phyloP scores from a whole-genome alignment of 2,797 vertebrate species.

The Chiloscyllium punctatum region DNA sequence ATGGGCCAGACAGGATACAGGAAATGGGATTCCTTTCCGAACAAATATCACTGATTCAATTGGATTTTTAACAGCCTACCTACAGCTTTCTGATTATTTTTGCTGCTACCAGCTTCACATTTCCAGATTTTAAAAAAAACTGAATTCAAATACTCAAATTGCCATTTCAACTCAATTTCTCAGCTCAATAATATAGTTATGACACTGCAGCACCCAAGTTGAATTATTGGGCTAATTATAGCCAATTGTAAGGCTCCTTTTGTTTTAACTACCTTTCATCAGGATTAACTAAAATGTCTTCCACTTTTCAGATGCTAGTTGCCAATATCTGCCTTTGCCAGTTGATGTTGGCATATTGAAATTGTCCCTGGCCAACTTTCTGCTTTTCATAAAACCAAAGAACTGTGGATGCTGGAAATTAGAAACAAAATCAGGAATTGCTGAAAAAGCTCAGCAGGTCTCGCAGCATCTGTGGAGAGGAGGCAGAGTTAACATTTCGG shows the following conservation, averaged over 20 bases:
- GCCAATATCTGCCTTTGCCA: background rate
- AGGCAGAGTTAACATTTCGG: no score
- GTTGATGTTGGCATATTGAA: background rate
- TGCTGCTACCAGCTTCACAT: background rate
- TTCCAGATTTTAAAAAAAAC: background rate
- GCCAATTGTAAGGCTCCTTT: background rate
- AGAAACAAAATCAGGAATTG: no score
- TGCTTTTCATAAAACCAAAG: background rate
- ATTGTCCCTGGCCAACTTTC: background rate
- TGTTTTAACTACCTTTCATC: background rate
- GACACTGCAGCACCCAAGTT: background rate
- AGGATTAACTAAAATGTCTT: background rate
- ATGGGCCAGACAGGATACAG: background rate
- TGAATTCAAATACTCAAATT: background rate
- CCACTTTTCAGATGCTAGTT: background rate
- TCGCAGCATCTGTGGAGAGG: no score
- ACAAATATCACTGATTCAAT: background rate
- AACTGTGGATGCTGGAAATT: no score
- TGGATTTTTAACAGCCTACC: background rate
- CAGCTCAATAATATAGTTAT: background rate
- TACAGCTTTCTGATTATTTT: background rate
- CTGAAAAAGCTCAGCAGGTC: no score
- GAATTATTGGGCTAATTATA: background rate
- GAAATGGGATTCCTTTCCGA: background rate
- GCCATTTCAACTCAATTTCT: background rate